phyloP scores from a whole-genome alignment of 2,888 invertebrate genomes.

The Brachylomia viminalis region DNA sequence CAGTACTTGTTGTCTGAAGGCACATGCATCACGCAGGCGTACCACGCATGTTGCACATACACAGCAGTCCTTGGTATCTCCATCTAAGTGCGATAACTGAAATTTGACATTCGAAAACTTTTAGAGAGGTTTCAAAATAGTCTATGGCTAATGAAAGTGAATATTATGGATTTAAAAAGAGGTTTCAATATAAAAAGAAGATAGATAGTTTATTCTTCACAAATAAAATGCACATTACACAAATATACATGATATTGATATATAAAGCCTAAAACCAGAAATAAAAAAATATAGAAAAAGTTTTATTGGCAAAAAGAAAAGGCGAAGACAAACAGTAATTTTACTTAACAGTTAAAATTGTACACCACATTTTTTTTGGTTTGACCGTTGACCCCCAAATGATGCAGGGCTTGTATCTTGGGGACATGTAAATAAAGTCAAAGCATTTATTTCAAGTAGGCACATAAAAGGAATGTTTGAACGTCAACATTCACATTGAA shows the following conservation, averaged over 20 bases:
- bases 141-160: not conserved
- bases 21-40: conserved; percentile 78
- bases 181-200: not conserved
- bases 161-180: not conserved
- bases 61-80: conserved; percentile 76
- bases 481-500: too few relatives aligned
- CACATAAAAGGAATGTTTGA: too few relatives aligned
- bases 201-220: not conserved
- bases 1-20: conserved; percentile 81
- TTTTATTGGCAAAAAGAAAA: too few relatives aligned
- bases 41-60: conserved; percentile 84
- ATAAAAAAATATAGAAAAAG: too few relatives aligned
- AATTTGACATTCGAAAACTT: not conserved
- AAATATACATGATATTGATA: not conserved
- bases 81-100: conserved; percentile 81
- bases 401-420: too few relatives aligned
- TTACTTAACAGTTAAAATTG: too few relatives aligned
- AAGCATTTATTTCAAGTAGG: too few relatives aligned
- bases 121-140: not conserved
- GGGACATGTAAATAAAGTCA: too few relatives aligned
- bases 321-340: too few relatives aligned
- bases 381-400: too few relatives aligned
- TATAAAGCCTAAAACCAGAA: too few relatives aligned
- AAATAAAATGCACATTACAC: not conserved
- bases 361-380: too few relatives aligned